These are phyloP conservation scores for Dallia pectoralis DNA, from an alignment of 2,797 vertebrate species.

Conservation along the genomic window DNA sequence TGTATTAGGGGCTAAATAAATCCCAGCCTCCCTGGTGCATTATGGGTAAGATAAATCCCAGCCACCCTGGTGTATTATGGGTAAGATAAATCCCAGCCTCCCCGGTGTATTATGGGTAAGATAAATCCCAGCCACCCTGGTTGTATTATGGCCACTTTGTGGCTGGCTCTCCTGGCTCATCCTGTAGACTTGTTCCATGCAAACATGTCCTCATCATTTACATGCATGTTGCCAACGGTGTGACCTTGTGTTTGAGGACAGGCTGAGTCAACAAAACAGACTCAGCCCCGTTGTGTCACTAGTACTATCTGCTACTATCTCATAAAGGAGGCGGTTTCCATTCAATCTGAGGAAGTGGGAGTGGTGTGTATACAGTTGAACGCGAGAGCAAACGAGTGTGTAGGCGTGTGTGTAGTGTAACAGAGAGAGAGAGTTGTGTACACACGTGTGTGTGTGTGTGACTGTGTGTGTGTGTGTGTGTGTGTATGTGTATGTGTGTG, in stretches of 20 bases:
- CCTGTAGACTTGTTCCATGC: not conserved
- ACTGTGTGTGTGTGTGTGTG: constrained; percentile 8
- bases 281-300: not conserved
- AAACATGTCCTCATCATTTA: not conserved
- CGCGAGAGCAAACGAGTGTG: not conserved
- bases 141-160: not conserved
- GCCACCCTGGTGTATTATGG: too few species aligned
- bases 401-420: constrained; percentile 12
- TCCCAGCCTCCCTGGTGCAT: too few species aligned
- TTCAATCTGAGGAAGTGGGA: not conserved
- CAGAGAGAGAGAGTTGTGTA: constrained; percentile 18
- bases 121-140: not conserved
- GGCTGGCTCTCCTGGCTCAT: not conserved
- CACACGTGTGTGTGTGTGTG: constrained; percentile 18
- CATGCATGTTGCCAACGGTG: not conserved
- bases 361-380: not conserved
- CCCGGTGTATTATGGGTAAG: not conserved
- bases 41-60: too few species aligned
- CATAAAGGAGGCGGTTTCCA: not conserved
- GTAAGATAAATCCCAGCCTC: too few species aligned
- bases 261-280: not conserved
- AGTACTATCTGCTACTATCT: too few species aligned
- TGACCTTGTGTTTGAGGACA: not conserved
- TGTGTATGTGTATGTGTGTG: not conserved
- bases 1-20: too few species aligned